These are phyloP conservation scores for Stomatorhinus ivindoensis DNA, from an alignment of 2,113 vertebrate species.

Conservation along the genomic window DNA sequence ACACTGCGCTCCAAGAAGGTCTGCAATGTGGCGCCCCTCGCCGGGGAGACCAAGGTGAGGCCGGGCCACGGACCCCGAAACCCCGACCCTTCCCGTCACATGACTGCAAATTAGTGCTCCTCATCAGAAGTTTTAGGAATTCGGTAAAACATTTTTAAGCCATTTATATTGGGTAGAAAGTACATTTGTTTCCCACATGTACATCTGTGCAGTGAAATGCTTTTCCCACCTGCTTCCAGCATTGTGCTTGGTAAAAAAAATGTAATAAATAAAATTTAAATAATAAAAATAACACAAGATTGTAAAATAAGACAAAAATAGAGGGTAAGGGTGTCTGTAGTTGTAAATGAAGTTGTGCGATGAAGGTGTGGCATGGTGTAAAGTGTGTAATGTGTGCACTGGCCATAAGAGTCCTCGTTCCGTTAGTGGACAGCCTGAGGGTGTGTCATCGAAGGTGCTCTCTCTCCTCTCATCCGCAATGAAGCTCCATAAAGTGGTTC, in stretches of 20 bases:
- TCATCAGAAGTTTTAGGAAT: neutral
- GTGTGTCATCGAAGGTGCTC: neutral
- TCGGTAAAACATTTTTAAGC: neutral
- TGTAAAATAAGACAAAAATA: neutral
- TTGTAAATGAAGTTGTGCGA: neutral
- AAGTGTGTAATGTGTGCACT: neutral
- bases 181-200: neutral
- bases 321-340: neutral
- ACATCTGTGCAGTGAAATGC: neutral
- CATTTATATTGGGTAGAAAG: neutral
- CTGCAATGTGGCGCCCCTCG: constrained; percentile 90
- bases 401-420: neutral
- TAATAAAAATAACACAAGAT: neutral
- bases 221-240: neutral
- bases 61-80: neutral
- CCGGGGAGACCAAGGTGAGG: constrained; percentile 91
- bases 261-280: neutral
- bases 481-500: neutral
- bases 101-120: neutral
- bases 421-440: neutral
- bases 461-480: neutral
- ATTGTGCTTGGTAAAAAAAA: neutral
- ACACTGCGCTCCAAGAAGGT: constrained; percentile 94
- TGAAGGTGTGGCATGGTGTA: neutral
- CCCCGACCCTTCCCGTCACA: neutral